These are phyloP conservation scores for Calliphora vomitoria DNA, from an alignment of 2,888 invertebrate species.

Conservation along the genomic window DNA sequence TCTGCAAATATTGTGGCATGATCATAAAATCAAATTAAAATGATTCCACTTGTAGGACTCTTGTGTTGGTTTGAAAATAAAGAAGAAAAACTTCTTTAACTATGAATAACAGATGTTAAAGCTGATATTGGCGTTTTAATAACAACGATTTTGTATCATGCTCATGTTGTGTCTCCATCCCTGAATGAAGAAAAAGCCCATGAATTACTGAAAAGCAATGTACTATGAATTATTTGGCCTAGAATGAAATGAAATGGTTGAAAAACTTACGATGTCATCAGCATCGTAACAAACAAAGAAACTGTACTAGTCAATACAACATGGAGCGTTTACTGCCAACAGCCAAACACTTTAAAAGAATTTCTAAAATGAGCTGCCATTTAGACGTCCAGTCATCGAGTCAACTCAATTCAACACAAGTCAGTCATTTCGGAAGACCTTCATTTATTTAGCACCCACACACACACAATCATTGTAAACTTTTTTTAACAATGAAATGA, in stretches of 20 bases:
- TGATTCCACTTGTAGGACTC: slow-evolving; percentile 42
- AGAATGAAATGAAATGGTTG: background rate
- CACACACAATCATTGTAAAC: background rate
- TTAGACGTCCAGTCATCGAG: slow-evolving; percentile 11
- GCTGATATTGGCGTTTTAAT: slow-evolving; percentile 40
- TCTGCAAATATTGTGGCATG: background rate
- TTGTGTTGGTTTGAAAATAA: background rate
- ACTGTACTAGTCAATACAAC: background rate
- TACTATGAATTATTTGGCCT: background rate
- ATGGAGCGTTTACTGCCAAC: background rate
- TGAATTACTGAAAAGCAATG: slow-evolving; percentile 7
- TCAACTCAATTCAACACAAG: slow-evolving; percentile 6
- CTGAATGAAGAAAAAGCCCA: background rate
- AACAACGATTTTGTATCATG: slow-evolving; percentile 1
- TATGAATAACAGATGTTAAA: background rate
- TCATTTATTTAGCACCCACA: slow-evolving; percentile 36
- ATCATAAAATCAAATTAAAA: slow-evolving; percentile 48
- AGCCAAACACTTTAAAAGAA: slow-evolving; percentile 30
- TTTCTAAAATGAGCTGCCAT: slow-evolving; percentile 43
- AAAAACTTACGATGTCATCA: slow-evolving; percentile 42
- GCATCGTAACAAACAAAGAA: slow-evolving; percentile 12
- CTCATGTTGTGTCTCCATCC: background rate
- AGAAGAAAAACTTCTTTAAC: background rate
- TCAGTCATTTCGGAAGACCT: slow-evolving; percentile 24
- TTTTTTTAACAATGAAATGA: background rate